phyloP scores from a whole-genome alignment of 1,140 invertebrate genomes.

The Ceratoteleas bidentatus region DNA sequence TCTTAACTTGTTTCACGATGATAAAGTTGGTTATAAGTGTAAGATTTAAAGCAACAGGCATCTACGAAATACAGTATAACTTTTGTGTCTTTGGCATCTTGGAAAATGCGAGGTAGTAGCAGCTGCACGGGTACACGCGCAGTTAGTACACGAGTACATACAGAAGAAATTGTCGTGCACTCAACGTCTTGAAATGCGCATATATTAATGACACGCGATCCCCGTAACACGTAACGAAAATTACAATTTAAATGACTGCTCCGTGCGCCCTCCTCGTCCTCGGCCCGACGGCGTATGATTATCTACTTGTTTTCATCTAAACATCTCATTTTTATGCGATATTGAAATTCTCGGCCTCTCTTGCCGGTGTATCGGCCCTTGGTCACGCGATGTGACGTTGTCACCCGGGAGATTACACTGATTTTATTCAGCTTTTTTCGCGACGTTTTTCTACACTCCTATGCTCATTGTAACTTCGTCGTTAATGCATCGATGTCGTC shows the following conservation, averaged over 20 bases:
- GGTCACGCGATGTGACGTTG: slow-evolving; percentile 69
- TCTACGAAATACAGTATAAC: no score
- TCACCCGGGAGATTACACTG: slow-evolving; percentile 55
- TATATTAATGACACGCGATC: slow-evolving; percentile 80
- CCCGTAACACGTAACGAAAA: slow-evolving; percentile 75
- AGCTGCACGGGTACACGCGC: slow-evolving; percentile 50
- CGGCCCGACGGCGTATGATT: slow-evolving; percentile 66
- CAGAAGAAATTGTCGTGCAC: slow-evolving; percentile 73
- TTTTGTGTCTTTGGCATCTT: no score
- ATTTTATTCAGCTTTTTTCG: slow-evolving; percentile 55
- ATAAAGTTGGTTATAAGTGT: no score
- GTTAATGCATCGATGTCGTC: slow-evolving; percentile 58
- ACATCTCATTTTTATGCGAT: slow-evolving; percentile 81
- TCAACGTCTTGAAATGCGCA: slow-evolving; percentile 79
- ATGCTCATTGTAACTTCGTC: slow-evolving; percentile 57
- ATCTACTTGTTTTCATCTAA: slow-evolving; percentile 81
- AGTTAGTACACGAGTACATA: slow-evolving; percentile 58
- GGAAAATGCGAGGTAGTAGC: no score
- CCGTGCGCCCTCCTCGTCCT: slow-evolving; percentile 66
- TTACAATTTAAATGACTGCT: slow-evolving; percentile 80
- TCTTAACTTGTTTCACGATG: no score
- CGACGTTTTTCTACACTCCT: slow-evolving; percentile 29
- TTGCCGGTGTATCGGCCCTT: slow-evolving; percentile 64
- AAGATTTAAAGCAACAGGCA: no score
- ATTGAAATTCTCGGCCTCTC: slow-evolving; percentile 76